Base-by-base conservation (phyloP, 2,113 vertebrate genomes). In the Rhadina sibilatrix region DNA sequence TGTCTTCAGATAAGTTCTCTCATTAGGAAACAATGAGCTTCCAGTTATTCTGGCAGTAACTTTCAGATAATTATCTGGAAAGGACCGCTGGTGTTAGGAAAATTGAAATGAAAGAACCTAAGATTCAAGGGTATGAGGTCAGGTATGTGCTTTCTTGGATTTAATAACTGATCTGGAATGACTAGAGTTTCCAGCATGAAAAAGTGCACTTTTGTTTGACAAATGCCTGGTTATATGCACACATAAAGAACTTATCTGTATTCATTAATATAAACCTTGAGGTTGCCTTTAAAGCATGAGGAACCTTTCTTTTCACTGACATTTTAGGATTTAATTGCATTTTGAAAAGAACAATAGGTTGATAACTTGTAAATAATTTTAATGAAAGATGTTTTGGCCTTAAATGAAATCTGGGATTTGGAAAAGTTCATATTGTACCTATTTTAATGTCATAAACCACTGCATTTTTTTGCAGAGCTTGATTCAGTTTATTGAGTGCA, bases 371-470 rank as follows among this genome's bases (percentile, higher is more conserved):
- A 80, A 90, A 72, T 92, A 83, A 91, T 89, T 86, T 91, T 94
- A 94, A 95, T 91, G 70, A 96, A 97, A 96, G 77, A 50, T 35
- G 11, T 64, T 83, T 75, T 96, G 75, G 31, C 44, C 80, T 60
- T 87, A 83, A 92, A 95, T 86, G 56, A 78, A 56, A 74, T 37
- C 75, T 96, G 89, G 31, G 37, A 89, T 95, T 96, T 96, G 57
- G n/a, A 64, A 86, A 89, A 94, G 44, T 63, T 97, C 89, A 59
- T 75, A 91, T 94, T 95, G 25, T 35, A 93, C 84, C 70, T 89
- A 78, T 95, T 96, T 60, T 71, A 92, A 93, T 88, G 8, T 31
- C 12, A 42, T 9, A 22, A 78, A 63, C 13, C 2, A 23, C 12
- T 77, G 16, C 27, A 30, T 76, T 81, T 9, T 3, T n/a, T 9